These are phyloP conservation scores for Nemapogon koenigi DNA, from an alignment of 2,888 invertebrate genomes.

Conservation along the genomic window DNA sequence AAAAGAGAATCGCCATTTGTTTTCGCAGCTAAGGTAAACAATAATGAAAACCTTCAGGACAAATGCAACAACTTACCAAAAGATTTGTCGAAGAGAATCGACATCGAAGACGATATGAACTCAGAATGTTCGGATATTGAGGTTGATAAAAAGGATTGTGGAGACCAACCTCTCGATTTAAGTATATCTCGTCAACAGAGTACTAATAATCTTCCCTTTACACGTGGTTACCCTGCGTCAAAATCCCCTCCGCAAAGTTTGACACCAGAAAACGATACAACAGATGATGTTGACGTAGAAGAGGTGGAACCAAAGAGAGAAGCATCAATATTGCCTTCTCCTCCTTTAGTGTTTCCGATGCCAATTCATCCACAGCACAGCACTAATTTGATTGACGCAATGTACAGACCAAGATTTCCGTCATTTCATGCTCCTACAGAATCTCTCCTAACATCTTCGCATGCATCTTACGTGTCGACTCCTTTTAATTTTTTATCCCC, in stretches of 20 bases:
- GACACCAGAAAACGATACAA: conserved; percentile 57
- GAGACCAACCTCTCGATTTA: conserved; percentile 78
- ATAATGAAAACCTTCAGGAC: conserved; percentile 30
- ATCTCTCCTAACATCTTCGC: conserved; percentile 66
- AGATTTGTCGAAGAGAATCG: conserved; percentile 39
- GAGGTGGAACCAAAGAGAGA: conserved; percentile 53
- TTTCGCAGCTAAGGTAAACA: conserved; percentile 37
- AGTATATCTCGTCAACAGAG: conserved; percentile 67
- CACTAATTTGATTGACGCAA: conserved; percentile 72
- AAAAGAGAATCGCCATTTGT: conserved; percentile 44
- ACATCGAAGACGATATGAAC: conserved; percentile 32
- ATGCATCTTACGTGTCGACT: conserved; percentile 69
- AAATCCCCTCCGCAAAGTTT: conserved; percentile 54
- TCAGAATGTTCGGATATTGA: conserved; percentile 43
- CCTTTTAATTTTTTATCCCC: conserved; percentile 82
- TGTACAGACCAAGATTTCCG: conserved; percentile 71
- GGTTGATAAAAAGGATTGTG: conserved; percentile 49
- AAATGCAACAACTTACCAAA: conserved; percentile 35
- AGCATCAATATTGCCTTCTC: conserved; percentile 44
- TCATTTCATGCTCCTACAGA: conserved; percentile 59
- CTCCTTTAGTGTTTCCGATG: conserved; percentile 79
- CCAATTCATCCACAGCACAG: conserved; percentile 84
- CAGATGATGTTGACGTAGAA: conserved; percentile 64
- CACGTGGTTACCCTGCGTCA: conserved; percentile 47
- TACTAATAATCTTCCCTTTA: conserved; percentile 46